These are phyloP conservation scores for Arnoldichthys spilopterus DNA, from an alignment of 2,797 vertebrate species.

Conservation along the genomic window DNA sequence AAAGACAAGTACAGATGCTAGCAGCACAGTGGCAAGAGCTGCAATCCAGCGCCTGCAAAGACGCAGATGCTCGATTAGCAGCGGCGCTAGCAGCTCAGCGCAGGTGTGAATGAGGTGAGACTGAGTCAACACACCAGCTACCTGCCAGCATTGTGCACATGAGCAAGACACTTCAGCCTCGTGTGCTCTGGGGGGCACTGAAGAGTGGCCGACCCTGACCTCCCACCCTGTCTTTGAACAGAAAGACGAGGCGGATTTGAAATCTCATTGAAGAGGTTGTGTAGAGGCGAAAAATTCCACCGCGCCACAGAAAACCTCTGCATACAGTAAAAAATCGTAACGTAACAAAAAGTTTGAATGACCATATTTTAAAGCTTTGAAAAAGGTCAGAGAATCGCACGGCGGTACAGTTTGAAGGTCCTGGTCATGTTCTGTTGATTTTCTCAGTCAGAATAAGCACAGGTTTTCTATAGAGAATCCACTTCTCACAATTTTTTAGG, in stretches of 20 bases:
- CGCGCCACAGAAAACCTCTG: neutral
- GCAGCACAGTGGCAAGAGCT: neutral
- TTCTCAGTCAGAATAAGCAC: no score
- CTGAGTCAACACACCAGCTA: neutral
- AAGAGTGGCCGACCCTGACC: neutral
- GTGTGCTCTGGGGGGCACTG: neutral
- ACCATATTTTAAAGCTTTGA: no score
- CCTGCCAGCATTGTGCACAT: slow-evolving; percentile 1
- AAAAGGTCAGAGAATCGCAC: no score
- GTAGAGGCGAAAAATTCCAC: neutral
- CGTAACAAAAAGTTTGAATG: no score
- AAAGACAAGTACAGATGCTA: neutral
- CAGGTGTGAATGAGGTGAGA: slow-evolving; percentile 11
- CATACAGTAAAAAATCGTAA: no score
- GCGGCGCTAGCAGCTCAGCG: neutral
- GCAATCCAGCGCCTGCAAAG: neutral
- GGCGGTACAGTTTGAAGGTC: no score
- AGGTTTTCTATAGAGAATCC: no score
- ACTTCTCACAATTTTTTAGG: no score
- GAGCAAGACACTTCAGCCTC: neutral
- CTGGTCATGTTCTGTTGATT: no score
- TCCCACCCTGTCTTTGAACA: neutral
- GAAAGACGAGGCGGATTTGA: neutral
- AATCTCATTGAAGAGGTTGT: neutral
- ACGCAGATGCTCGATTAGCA: neutral